Base-by-base conservation (phyloP, 2,888 invertebrate genomes). In the Molanna angustata region DNA sequence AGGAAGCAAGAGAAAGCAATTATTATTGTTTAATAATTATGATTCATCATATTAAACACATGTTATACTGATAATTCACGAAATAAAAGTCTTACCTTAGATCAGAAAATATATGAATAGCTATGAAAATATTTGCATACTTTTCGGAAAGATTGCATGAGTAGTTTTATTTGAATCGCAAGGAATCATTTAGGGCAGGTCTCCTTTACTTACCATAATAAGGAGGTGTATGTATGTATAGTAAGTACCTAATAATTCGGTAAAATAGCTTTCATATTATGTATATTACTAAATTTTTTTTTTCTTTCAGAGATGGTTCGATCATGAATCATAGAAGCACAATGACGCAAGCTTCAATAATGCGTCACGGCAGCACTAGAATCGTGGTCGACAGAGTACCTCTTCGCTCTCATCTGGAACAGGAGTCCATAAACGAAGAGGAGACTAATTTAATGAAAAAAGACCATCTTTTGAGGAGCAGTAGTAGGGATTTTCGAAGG, bases 241-340 rank as follows among this genome's bases (percentile, higher is more conserved):
- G 11, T 11, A 27, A 27, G 11, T 27, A 27, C 11, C 11, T 27
- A 27, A 7, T 4, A 7, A 27, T 27, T 27, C 11, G 27, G 27
- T 27, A 11, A 11, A 27, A 27, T 27, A 27, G 11, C 27, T n/a
- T n/a, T n/a, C 27, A 27, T 6, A 27, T 6, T 27, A 11, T 27
- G 6, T 27, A 27, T 27, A 27, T 7, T 27, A 27, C 6, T 7
- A 7, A 11, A 7, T 27, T 7, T 7, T 27, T 35, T n/a, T 35
- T 35, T 17, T 17, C 17, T 62, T 64, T 22, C 61, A 67, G 67
- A 49, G 64, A 66, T 11, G 58, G 64, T 11, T 66, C 65, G 9
- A 64, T 63, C 35, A 59, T 61, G 31, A 63, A 64, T 41, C 65
- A 64, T 18, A 58, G 65, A 13, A 65, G 64, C 4, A 63, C 64